A percentile compares a stretch with the other conserved stretches of the same genome.
These are phyloP conservation scores for Myotis davidii DNA, from an alignment of 2,113 vertebrate genomes.

Conservation along the genomic window DNA sequence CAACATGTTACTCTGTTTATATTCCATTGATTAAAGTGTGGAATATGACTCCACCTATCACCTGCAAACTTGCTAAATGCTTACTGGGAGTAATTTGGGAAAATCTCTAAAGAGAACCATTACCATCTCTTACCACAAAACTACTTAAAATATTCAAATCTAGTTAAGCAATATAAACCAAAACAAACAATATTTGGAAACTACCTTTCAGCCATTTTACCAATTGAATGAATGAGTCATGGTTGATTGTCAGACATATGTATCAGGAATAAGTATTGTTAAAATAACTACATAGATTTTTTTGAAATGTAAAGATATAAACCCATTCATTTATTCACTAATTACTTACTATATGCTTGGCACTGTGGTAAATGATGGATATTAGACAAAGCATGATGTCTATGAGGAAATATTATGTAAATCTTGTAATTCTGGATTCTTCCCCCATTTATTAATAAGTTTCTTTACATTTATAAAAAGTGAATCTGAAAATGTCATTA, in stretches of 20 bases:
- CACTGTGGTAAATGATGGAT: neutral
- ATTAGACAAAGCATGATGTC: neutral
- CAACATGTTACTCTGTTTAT: neutral
- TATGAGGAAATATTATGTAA: neutral
- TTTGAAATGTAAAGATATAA: neutral
- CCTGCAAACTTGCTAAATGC: neutral
- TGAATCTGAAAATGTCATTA: neutral
- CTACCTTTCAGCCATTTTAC: neutral
- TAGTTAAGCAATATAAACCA: neutral
- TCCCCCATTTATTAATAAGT: neutral
- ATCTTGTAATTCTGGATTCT: neutral
- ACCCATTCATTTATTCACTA: neutral
- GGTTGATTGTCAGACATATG: neutral
- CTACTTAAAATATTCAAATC: neutral
- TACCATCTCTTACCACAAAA: conserved; percentile 11
- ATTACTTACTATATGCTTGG: neutral
- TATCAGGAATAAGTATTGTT: neutral
- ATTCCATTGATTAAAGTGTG: neutral
- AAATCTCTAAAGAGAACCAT: neutral
- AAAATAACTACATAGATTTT: neutral
- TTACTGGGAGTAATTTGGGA: conserved; percentile 3
- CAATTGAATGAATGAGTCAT: neutral
- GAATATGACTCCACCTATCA: neutral
- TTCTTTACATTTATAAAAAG: neutral
- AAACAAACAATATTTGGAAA: conserved; percentile 3